These are phyloP conservation scores for Cotesia typhae DNA, from an alignment of 1,140 invertebrate species.

Conservation along the genomic window DNA sequence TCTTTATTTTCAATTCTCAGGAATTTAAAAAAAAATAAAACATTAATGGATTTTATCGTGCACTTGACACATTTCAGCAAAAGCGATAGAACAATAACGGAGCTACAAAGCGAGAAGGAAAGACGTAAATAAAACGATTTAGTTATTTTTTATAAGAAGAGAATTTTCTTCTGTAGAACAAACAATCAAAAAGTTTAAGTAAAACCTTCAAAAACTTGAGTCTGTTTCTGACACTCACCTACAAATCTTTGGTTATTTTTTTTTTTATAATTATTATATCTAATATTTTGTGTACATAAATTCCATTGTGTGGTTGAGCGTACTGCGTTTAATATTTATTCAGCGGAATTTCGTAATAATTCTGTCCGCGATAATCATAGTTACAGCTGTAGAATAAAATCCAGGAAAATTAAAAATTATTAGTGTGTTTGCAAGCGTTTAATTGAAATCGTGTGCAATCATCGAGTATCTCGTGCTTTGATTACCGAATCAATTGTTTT, in stretches of 20 bases:
- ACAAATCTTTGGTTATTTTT: background rate
- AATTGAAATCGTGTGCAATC: constrained; percentile 25
- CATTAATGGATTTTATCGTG: constrained; percentile 6
- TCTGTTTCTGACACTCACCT: background rate
- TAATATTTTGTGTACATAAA: background rate
- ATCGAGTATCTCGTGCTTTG: constrained; percentile 9
- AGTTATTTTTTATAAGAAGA: background rate
- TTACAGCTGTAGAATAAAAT: background rate
- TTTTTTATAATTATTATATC: background rate
- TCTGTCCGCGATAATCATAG: background rate
- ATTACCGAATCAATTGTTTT: constrained; percentile 30
- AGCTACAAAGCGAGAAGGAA: background rate
- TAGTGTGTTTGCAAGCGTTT: background rate
- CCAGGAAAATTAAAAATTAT: constrained; percentile 1
- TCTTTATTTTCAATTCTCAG: no score
- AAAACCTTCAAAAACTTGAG: background rate
- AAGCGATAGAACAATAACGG: background rate
- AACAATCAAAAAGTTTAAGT: constrained; percentile 19
- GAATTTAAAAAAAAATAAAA: background rate
- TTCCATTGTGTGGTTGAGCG: background rate
- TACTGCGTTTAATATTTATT: no score
- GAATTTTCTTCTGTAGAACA: background rate
- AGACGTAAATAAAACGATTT: no score
- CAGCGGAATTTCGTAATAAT: no score
- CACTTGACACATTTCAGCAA: constrained; percentile 9